phyloP scores from a whole-genome alignment of 2,888 invertebrate genomes.

The Drosophila conformis region DNA sequence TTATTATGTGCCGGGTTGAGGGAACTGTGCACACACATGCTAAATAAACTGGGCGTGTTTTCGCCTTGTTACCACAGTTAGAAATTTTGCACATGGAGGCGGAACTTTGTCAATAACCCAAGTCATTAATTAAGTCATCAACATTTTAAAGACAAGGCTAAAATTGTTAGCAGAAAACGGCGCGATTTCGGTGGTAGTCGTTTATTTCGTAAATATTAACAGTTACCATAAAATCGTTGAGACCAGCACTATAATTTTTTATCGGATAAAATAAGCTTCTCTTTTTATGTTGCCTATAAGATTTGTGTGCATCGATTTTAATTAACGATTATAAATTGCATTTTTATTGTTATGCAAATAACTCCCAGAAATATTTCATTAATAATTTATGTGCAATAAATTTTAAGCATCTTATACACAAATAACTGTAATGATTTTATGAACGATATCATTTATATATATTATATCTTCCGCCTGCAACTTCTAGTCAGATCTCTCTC shows the following conservation, averaged over 20 bases:
- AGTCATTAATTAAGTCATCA: slow-evolving; percentile 20
- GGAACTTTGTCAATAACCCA: slow-evolving; percentile 10
- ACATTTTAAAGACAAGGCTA: not conserved
- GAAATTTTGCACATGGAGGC: slow-evolving; percentile 10
- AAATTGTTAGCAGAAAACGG: slow-evolving; percentile 2
- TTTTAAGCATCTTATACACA: not conserved
- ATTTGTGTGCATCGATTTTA: not conserved
- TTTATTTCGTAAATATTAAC: not conserved
- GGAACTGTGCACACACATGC: slow-evolving; percentile 43
- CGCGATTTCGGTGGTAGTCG: not conserved
- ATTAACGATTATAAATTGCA: not conserved
- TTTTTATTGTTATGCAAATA: not conserved
- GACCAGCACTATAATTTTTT: not conserved
- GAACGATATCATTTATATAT: slow-evolving; percentile 8
- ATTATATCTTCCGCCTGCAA: not conserved
- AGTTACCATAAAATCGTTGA: not conserved
- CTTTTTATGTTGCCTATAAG: too few species aligned
- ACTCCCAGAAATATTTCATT: not conserved
- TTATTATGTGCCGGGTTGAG: slow-evolving; percentile 48
- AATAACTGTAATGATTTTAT: not conserved
- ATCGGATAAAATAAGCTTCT: not conserved
- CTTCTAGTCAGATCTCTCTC: slow-evolving; percentile 29
- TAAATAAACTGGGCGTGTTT: slow-evolving; percentile 6
- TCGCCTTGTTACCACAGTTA: slow-evolving; percentile 3
- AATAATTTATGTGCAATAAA: not conserved